Conservation (phyloP, 2,797 vertebrate species). For the Tangara arthus region DNA sequence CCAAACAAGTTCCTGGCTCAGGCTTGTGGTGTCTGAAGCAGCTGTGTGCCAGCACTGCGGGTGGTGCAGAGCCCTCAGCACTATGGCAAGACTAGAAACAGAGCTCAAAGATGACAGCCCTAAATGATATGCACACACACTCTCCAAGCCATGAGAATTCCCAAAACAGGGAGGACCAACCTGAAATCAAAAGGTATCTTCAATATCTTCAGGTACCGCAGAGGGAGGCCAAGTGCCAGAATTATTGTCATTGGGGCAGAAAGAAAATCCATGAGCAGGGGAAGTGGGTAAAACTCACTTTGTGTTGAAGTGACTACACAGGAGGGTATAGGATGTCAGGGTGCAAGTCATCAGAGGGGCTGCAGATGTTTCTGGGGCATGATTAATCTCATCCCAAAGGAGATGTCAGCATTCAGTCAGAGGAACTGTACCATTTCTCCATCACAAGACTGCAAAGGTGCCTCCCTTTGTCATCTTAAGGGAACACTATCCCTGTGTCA, state of each 20-base stretch:
- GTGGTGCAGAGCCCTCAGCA: background rate
- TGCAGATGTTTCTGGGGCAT: background rate
- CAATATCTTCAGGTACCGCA: background rate
- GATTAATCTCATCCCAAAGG: background rate
- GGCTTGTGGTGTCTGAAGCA: background rate
- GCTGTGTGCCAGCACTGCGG: background rate
- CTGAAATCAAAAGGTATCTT: background rate
- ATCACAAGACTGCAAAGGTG: background rate
- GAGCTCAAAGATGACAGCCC: background rate
- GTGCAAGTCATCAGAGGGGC: background rate
- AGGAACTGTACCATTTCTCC: background rate
- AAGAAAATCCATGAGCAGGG: background rate
- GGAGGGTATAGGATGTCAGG: background rate
- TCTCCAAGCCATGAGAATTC: background rate
- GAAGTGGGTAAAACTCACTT: background rate
- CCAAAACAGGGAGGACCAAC: background rate
- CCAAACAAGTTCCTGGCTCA: background rate
- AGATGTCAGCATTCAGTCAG: background rate
- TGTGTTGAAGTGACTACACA: background rate
- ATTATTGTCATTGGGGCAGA: background rate
- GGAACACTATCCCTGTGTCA: background rate
- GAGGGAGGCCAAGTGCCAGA: accelerated
- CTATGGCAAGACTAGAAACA: background rate
- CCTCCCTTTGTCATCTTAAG: background rate
- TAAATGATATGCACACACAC: background rate